phyloP scores from a whole-genome alignment of 1,140 invertebrate genomes.

The Zaprionus capensis region DNA sequence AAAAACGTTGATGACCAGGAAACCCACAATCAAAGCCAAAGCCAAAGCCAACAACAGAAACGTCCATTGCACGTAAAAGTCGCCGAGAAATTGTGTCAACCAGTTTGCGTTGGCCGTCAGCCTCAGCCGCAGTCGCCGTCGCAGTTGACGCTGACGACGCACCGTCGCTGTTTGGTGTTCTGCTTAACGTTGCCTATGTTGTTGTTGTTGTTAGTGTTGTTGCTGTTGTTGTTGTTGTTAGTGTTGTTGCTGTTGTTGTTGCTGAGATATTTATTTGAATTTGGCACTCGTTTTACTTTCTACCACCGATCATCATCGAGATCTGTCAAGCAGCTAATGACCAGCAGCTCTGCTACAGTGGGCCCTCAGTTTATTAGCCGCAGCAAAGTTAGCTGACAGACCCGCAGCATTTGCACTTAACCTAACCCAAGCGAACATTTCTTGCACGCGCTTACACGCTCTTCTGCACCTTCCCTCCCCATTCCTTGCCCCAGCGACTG shows the following conservation, averaged over 20 bases:
- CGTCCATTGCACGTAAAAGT: constrained; percentile 74
- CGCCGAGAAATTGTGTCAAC: constrained; percentile 78
- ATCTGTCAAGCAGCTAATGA: constrained; percentile 11
- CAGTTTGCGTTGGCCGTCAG: constrained; percentile 50
- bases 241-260: constrained; percentile 9
- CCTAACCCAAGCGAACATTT: not conserved
- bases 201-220: not conserved
- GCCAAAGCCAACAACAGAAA: constrained; percentile 34
- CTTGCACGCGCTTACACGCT: not conserved
- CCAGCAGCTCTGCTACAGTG: constrained; percentile 1
- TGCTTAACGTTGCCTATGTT: constrained; percentile 19
- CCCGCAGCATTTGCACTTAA: not conserved
- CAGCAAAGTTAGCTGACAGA: not conserved
- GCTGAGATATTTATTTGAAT: constrained; percentile 62
- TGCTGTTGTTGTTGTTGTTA: constrained; percentile 9
- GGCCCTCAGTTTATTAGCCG: not conserved
- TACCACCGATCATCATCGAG: constrained; percentile 37
- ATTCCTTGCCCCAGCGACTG: not conserved
- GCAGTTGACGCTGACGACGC: not conserved
- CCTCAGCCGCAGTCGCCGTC: not conserved
- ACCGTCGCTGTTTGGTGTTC: constrained; percentile 38
- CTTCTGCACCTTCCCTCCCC: not conserved
- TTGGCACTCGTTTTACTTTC: constrained; percentile 74
- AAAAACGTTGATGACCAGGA: constrained; percentile 40
- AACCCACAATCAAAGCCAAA: constrained; percentile 45